phyloP scores from a whole-genome alignment of 2,797 vertebrate species.

The Pipistrellus kuhlii region DNA sequence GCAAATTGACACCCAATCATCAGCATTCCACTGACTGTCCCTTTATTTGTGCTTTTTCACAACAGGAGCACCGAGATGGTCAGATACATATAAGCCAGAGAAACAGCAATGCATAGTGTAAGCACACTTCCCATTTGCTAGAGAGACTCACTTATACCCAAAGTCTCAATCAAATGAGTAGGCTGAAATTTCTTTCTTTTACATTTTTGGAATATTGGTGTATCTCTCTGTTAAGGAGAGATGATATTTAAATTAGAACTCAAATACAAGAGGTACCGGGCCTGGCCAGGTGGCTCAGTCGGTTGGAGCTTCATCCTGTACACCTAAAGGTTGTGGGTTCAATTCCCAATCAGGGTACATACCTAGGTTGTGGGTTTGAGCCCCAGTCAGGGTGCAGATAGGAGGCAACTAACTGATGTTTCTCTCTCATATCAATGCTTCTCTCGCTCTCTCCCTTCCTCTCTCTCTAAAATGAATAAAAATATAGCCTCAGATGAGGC shows the following conservation, averaged over 20 bases:
- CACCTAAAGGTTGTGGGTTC: neutral
- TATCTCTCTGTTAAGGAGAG: conserved; percentile 18
- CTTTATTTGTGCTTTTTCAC: neutral
- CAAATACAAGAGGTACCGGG: neutral
- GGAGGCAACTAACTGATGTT: neutral
- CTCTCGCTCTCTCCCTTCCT: neutral
- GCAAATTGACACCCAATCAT: neutral
- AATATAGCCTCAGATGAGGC: neutral
- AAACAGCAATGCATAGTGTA: neutral
- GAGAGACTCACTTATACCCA: neutral
- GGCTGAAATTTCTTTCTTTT: neutral
- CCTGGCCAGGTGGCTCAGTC: neutral
- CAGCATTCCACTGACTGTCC: neutral
- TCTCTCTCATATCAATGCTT: neutral
- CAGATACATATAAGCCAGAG: neutral
- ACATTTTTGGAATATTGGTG: neutral
- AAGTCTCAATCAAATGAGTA: neutral
- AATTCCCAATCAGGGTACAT: neutral
- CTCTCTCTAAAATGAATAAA: neutral
- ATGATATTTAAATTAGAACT: conserved; percentile 19
- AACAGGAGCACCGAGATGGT: neutral
- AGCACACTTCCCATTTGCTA: neutral
- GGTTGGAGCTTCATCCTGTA: neutral
- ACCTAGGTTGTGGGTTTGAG: neutral
- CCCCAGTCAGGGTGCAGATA: neutral